Evolutionary conservation across 2,797 vertebrate genomes (phyloP), one percentile per base, ranked within the genome.

Genomic region (Miichthys miiuy): DNA sequence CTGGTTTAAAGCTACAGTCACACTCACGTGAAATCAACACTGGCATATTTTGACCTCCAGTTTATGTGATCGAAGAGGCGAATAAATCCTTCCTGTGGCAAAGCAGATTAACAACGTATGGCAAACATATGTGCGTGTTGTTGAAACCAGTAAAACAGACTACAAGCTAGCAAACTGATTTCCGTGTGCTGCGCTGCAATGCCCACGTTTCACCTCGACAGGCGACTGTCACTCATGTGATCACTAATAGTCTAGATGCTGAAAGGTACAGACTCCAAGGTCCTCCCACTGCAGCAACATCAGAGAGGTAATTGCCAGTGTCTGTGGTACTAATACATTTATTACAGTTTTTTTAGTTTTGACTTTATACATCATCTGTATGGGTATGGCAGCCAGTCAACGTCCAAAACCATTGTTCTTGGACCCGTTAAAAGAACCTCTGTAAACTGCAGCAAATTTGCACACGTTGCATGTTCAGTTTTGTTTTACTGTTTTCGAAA

Each of bases 391-490:
- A 60, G 61, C 34, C 66, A 52, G 54, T 67, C 17, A 23, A 13
- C 25, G 21, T 67, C 5, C 46, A 41, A 6, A 41, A 57, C 52
- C 46, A 11, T 25, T 56, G 0, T 13, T 58, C 6, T 47, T 51
- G 16, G 44, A 41, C 52, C 41, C 62, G 10, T 58, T 50, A n/a
- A 61, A 27, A n/a, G 54, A 34, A 77, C 30, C 34, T 55, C 47
- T 51, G 57, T 54, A 50, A 51, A 65, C 46, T n/a, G 20, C 9
- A 5, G 57, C 62, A 18, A 1, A 55, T 80, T 88, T 88, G 68
- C 83, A 85, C 83, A 76, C 23, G 2, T 68, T 60, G 3, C 10
- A 13, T 68, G n/a, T 75, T 66, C 30, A 38, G 18, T 69, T 81
- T 12, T 18, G 6, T 77, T 70, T 51, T 58, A 17, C n/a, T 41